Base-by-base conservation (phyloP, 2,888 invertebrate species). In the Leptothorax acervorum region DNA sequence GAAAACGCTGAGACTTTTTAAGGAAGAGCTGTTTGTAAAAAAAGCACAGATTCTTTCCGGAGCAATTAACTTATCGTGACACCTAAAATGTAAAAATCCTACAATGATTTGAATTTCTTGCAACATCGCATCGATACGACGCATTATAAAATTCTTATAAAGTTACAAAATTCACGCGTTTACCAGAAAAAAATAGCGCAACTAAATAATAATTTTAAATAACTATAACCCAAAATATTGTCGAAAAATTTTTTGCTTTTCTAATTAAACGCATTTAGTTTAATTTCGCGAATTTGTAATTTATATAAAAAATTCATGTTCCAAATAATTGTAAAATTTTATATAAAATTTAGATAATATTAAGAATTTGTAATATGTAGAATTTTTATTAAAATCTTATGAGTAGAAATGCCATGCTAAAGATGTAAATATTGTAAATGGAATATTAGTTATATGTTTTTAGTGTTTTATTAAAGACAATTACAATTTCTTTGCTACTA, bases 1-100 rank as follows among this genome's bases (percentile, higher is more conserved):
- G 39, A 39, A 62, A 86, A 84, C 53, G 65, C 62, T 35, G 65
- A 78, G 88, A 90, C 86, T 90, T 87, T 84, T 83, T 81, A 83
- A 71, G 86, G 48, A 71, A 60, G 28, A 81, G 39, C 60, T 71
- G 48, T 71, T 39, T 60, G 79, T 28, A 11, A 81, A 57, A 23
- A 23, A 81, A 48, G 39, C 9, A 35, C 60, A 39, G 57, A 51
- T 15, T 81, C 35, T 48, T 70, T 51, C 18, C 23, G 35, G 71
- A 28, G 23, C 60, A 81, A 81, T 81, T 81, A 81, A 81, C 71
- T 70, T 62, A 23, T 60, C 73, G 60, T 48, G 73, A 81, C 42
- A 65, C 9, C 28, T 39, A 39, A 35, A 39, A 71, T 48, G 48
- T 39, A n/a, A 2, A 51, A n/a, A 31, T n/a, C n/a, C n/a, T 31